Evolutionary conservation across 1,140 invertebrate species (phyloP).

Genomic region (Plutomurus gul): DNA sequence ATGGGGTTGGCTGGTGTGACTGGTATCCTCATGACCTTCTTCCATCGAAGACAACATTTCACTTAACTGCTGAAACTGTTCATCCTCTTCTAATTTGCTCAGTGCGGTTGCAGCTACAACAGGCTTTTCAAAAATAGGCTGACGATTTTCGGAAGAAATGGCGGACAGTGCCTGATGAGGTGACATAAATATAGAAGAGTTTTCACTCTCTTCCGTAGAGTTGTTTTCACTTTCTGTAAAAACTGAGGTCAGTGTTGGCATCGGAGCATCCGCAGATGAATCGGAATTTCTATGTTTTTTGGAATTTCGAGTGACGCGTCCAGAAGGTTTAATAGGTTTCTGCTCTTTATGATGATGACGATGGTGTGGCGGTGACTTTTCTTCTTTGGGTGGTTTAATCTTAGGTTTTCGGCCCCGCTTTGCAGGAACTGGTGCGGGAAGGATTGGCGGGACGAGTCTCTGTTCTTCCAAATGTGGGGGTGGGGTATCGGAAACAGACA

Average conservation of each 20-base stretch:
- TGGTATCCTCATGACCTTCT: slow-evolving; percentile 37
- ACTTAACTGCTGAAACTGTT: slow-evolving; percentile 53
- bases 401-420: slow-evolving; percentile 43
- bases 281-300: slow-evolving; percentile 28
- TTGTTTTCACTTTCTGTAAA: neutral
- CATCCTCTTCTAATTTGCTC: slow-evolving; percentile 54
- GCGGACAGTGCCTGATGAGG: neutral
- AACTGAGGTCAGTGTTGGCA: slow-evolving; percentile 4
- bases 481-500: slow-evolving; percentile 54
- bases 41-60: slow-evolving; percentile 52
- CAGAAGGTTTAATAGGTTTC: slow-evolving; percentile 30
- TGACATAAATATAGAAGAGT: slow-evolving; percentile 5
- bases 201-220: slow-evolving; percentile 28
- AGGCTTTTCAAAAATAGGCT: slow-evolving; percentile 35
- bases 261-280: neutral
- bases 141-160: neutral
- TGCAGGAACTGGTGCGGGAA: slow-evolving; percentile 35
- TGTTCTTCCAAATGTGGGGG: slow-evolving; percentile 21
- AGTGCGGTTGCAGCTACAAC: slow-evolving; percentile 10
- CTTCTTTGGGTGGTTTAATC: neutral
- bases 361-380: neutral
- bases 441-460: neutral
- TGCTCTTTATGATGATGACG: neutral
- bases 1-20: slow-evolving; percentile 8
- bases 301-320: slow-evolving; percentile 47